Base-by-base conservation (phyloP, 1,140 invertebrate species). In the Copidosoma floridanum region DNA sequence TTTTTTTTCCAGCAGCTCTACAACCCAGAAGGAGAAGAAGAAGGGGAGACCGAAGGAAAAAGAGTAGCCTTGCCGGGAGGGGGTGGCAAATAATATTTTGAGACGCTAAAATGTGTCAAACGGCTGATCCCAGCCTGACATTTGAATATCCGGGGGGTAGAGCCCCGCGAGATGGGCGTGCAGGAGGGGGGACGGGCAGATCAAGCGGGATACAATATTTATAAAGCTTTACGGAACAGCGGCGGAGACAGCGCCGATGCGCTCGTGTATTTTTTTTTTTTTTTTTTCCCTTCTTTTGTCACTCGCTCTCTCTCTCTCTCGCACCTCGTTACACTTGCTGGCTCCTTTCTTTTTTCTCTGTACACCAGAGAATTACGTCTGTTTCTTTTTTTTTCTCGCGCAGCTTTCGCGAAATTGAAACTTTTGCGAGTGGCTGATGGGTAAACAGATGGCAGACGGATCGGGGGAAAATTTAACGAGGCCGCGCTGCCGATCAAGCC, bases 81-180 rank as follows among this genome's bases (percentile, higher is more conserved):
- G 58, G 53, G 64, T 64, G 62, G 73, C 72, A 74, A 79, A 80
- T 78, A 79, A 80, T 78, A 79, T 80, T 79, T 72, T 71, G 67
- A 73, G 68, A 74, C 68, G 78, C 68, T 77, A 79, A 80, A 80
- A 79, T 69, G 76, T 79, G 77, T 80, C 78, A 80, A 76, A 68
- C 65, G 63, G 62, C 68, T 78, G 77, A 79, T 79, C 77, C 76
- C 74, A 66, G 61, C 2, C 71, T 80, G 78, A 80, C 78, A 80
- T 80, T 80, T 79, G 75, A 79, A 80, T 80, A 79, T 78, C 77
- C 71, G 61, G 46, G n/a, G n/a, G n/a, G n/a, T n/a, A 67, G 61
- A 65, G 29, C 29, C 29, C 29, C 29, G 29, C 65, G 60, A 55
- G 54, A 51, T 48, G 43, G 44, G 51, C 40, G 43, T 44, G 40